Evolutionary conservation across 2,797 vertebrate species (phyloP), one percentile per base, ranked within the genome.

Genomic region (Stomatorhinus walkeri): DNA sequence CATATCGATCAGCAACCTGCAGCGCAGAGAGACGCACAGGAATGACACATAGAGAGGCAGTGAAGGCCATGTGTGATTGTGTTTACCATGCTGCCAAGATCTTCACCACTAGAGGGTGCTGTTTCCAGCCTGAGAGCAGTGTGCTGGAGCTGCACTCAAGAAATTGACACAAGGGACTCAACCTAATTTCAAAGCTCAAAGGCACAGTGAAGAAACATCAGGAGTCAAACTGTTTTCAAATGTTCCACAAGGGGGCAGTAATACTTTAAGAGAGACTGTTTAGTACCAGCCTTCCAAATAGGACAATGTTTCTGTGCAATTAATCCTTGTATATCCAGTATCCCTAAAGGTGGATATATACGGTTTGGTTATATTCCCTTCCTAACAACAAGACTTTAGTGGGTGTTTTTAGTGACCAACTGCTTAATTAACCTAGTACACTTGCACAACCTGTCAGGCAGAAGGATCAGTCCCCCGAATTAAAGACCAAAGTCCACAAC

Each of bases 1-100:
- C 97, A 98, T 99, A 87, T 99, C 98, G 4, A 95, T 92, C 91
- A 99, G 95, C 89, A 99, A 94, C 93, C 98, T 99, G 96, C 32
- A 51, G 90, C 36, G 43, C 40, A 92, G 76, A 88, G 3, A 49
- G 10, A 32, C 28, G 28, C 28, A 32, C 28, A 32, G 28, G 28
- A 32, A 32, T 32, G 28, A 32, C 28, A 32, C 28, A 32, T 32
- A 32, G 28, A 5, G 36, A 7, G 40, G 81, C 0, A 1, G 64
- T 36, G 64, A 72, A 36, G 64, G 4, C 64, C 28, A 72, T 52
- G 83, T 49, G 24, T 24, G 46, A 52, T 4, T 52, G 46, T 14
- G 14, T 86, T 52, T 86, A 32, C 51, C 3, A 14, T 54, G 7
- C 5, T 61, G n/a, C 54, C 40, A 36, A n/a, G n/a, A 2, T 22